phyloP scores from a whole-genome alignment of 2,113 vertebrate genomes.

The Corythornis cristatus region DNA sequence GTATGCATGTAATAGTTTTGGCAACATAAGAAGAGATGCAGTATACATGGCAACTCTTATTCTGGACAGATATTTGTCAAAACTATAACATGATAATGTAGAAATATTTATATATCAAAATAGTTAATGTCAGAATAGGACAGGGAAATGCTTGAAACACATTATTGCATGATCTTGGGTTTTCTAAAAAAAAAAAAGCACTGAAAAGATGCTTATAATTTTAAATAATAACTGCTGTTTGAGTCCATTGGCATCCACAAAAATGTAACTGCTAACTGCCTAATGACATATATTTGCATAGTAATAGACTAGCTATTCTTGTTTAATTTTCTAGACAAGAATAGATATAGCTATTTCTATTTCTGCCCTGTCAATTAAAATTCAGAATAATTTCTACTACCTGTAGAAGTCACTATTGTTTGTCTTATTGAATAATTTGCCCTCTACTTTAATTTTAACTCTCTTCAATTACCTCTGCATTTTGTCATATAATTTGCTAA shows the following conservation, averaged over 20 bases:
- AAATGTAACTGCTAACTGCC: slow-evolving; percentile 67
- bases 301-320: slow-evolving; percentile 65
- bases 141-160: slow-evolving; percentile 27
- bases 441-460: not conserved
- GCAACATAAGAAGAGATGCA: not conserved
- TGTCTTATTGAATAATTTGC: not conserved
- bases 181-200: slow-evolving; percentile 57
- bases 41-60: not conserved
- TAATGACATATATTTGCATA: slow-evolving; percentile 78
- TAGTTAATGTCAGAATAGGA: slow-evolving; percentile 9
- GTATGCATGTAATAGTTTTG: not conserved
- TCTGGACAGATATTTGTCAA: not conserved
- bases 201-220: slow-evolving; percentile 42
- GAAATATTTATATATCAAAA: slow-evolving; percentile 9
- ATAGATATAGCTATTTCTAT: slow-evolving; percentile 56
- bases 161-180: slow-evolving; percentile 27
- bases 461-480: not conserved
- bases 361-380: slow-evolving; percentile 52
- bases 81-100: not conserved
- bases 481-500: not conserved
- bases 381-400: slow-evolving; percentile 43
- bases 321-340: slow-evolving; percentile 59
- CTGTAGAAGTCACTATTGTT: slow-evolving; percentile 35
- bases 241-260: slow-evolving; percentile 59
- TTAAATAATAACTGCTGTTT: slow-evolving; percentile 60